phyloP scores from a whole-genome alignment of 53 echinoderm and acorn worm genomes.

The Zoroaster sp. region DNA sequence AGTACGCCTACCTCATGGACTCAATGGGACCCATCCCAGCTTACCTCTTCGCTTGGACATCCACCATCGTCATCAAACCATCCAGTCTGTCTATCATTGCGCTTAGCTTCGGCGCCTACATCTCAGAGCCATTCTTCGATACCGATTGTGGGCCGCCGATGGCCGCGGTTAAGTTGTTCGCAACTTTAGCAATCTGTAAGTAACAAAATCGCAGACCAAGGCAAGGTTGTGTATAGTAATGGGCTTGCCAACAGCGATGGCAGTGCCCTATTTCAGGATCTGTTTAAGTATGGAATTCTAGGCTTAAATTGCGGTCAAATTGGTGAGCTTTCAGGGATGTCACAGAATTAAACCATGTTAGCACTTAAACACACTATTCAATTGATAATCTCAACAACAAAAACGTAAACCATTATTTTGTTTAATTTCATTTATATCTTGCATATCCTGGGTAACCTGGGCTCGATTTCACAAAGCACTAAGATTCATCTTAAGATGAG shows the following conservation, averaged over 20 bases:
- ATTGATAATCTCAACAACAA: too few species aligned
- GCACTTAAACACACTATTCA: too few species aligned
- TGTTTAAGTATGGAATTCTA: background rate
- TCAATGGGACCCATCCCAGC: conserved; percentile 78
- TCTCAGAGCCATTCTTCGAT: background rate
- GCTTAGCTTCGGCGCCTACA: conserved; percentile 80
- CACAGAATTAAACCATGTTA: too few species aligned
- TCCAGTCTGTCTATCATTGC: conserved; percentile 80
- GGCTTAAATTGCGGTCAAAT: background rate
- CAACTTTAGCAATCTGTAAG: conserved; percentile 85
- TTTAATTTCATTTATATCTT: too few species aligned
- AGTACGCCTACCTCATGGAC: conserved; percentile 77
- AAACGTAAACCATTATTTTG: too few species aligned
- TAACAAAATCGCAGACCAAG: background rate
- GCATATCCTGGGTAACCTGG: too few species aligned
- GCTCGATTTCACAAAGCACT: too few species aligned
- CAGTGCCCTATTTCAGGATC: background rate
- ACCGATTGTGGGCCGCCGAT: conserved; percentile 59
- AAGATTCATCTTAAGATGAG: too few species aligned
- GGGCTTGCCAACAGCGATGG: too few species aligned
- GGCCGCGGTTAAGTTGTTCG: conserved; percentile 82
- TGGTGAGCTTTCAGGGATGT: too few species aligned
- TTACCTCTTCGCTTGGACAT: conserved; percentile 86
- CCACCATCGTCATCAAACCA: conserved; percentile 78
- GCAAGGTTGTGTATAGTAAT: background rate